These are phyloP conservation scores for Pogonomyrmex californicus DNA, from an alignment of 1,140 invertebrate species.

Conservation along the genomic window DNA sequence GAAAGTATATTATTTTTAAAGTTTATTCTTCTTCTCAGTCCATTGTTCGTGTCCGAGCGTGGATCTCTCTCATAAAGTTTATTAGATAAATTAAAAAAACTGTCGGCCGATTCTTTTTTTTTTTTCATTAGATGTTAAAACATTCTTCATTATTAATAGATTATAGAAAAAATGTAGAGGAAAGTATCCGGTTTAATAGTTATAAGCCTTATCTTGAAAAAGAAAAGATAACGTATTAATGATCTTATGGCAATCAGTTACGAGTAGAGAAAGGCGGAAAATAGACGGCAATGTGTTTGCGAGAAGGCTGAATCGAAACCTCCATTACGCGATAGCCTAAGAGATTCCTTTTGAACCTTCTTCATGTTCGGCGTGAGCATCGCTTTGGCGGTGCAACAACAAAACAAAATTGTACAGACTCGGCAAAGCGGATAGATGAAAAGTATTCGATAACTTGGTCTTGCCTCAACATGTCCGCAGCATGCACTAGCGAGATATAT, in stretches of 20 bases:
- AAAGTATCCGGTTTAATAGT: constrained; percentile 23
- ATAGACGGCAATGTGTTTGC: constrained; percentile 12
- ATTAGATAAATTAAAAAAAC: background rate
- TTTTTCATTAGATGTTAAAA: constrained; percentile 30
- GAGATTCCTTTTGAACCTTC: constrained; percentile 68
- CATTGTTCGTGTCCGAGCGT: no score
- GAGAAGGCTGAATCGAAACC: constrained; percentile 40
- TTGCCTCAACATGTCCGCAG: constrained; percentile 77
- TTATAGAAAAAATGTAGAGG: background rate
- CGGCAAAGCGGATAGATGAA: constrained; percentile 31
- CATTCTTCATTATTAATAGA: constrained; percentile 1
- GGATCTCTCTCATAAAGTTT: background rate
- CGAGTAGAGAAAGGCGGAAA: constrained; percentile 51
- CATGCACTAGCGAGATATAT: constrained; percentile 71
- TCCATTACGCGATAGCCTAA: constrained; percentile 60
- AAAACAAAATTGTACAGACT: constrained; percentile 38
- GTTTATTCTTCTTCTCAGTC: background rate
- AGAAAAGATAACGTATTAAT: constrained; percentile 26
- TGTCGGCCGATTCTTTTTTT: constrained; percentile 27
- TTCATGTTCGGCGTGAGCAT: constrained; percentile 68
- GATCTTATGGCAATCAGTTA: constrained; percentile 44
- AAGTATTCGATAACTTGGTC: constrained; percentile 77
- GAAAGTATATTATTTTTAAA: constrained; percentile 2
- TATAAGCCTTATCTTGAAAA: background rate
- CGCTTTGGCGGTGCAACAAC: constrained; percentile 25